These are phyloP conservation scores for Chloropsis hardwickii DNA, from an alignment of 2,113 vertebrate species.

Conservation along the genomic window DNA sequence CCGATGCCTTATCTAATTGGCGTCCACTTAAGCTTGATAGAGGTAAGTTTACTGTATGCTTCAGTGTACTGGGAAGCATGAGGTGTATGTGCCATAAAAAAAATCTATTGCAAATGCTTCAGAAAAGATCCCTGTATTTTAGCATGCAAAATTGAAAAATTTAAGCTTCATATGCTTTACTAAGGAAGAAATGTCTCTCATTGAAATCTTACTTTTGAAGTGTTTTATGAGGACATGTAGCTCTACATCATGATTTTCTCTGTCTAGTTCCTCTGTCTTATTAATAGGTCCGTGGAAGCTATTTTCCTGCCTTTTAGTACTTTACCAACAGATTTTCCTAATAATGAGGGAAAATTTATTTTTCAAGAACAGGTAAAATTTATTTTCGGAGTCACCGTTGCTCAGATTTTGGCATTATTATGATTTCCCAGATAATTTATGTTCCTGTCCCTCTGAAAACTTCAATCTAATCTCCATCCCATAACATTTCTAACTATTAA, in stretches of 20 bases:
- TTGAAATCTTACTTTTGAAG: not conserved
- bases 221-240: not conserved
- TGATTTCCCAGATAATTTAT: not conserved
- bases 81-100: not conserved
- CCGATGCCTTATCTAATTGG: slow-evolving; percentile 98
- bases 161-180: not conserved
- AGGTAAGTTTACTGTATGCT: slow-evolving; percentile 74
- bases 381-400: not conserved
- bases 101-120: not conserved
- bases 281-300: not conserved
- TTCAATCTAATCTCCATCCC: not conserved
- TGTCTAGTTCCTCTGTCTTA: not conserved
- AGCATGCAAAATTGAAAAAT: not conserved
- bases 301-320: not conserved
- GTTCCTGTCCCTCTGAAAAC: not conserved
- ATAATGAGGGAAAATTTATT: not conserved
- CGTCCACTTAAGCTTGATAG: slow-evolving; percentile 93
- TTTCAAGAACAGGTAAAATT: not conserved
- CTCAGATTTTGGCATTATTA: not conserved
- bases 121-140: not conserved
- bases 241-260: not conserved
- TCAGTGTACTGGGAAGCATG: not conserved
- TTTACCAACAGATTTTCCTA: not conserved
- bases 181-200: not conserved
- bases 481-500: not conserved